Conservation (phyloP, 2,113 vertebrate genomes). For the Nycticryphes semicollaris region DNA sequence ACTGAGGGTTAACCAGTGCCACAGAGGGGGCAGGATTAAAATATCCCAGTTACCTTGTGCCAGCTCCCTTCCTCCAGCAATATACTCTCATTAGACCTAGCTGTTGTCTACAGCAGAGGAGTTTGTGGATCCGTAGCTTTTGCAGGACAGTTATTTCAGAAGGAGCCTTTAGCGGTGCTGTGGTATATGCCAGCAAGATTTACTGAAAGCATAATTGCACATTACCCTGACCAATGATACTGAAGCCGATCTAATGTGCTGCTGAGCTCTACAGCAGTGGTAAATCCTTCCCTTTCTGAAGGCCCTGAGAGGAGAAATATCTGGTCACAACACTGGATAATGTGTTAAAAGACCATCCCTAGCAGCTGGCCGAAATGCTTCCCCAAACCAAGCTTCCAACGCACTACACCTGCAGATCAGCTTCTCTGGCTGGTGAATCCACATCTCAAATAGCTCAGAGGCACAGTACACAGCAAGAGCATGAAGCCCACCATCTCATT, state of each 20-base stretch:
- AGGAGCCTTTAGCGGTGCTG: not conserved
- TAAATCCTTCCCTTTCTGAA: not conserved
- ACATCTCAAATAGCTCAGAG: not conserved
- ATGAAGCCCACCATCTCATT: not conserved
- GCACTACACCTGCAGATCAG: not conserved
- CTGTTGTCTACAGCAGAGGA: not conserved
- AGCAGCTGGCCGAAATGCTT: not conserved
- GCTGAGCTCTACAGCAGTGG: not conserved
- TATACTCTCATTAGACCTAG: not conserved
- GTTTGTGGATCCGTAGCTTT: not conserved
- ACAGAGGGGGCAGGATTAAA: not conserved
- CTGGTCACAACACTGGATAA: not conserved
- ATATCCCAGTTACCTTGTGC: not conserved
- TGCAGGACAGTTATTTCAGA: not conserved
- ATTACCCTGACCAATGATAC: rapidly evolving
- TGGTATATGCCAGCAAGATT: not conserved
- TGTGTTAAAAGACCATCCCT: not conserved
- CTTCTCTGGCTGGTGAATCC: not conserved
- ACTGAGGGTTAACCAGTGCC: no score
- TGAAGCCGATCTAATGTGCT: not conserved
- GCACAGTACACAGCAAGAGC: not conserved
- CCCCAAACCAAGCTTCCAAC: not conserved
- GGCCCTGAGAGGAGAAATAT: not conserved
- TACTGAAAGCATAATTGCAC: not conserved
- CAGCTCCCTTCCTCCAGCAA: not conserved